These are phyloP conservation scores for Miniopterus natalensis DNA, from an alignment of 2,113 vertebrate genomes.

Conservation along the genomic window DNA sequence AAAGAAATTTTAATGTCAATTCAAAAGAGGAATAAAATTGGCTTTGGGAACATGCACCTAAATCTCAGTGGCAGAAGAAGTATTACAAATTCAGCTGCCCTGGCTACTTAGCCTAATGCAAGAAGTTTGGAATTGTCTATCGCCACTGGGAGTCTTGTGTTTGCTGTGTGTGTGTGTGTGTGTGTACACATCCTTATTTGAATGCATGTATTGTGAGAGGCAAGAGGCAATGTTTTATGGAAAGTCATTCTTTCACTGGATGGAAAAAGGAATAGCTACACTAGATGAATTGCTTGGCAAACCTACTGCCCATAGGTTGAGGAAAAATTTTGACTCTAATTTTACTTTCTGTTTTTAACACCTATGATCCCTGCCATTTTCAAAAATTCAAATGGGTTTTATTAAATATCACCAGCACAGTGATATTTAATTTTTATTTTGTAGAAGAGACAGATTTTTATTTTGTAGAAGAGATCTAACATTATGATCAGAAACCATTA, in stretches of 20 bases:
- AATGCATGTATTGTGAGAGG: neutral
- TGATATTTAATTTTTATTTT: too few relatives aligned
- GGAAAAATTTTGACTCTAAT: neutral
- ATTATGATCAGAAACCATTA: neutral
- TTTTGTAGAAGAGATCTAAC: slow-evolving; percentile 10
- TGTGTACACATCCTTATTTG: neutral
- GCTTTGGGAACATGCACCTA: neutral
- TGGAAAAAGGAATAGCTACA: neutral
- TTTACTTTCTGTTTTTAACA: slow-evolving; percentile 19
- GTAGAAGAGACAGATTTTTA: neutral
- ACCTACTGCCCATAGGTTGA: neutral
- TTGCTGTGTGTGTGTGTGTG: neutral
- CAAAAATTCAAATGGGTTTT: neutral
- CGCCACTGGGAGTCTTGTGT: neutral
- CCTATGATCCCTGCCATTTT: neutral
- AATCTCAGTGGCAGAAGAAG: neutral
- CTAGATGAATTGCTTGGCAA: neutral
- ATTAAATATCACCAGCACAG: neutral
- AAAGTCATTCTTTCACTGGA: neutral
- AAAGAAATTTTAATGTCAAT: slow-evolving; percentile 35
- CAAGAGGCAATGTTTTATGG: neutral
- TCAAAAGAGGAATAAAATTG: slow-evolving; percentile 25
- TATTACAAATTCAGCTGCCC: neutral
- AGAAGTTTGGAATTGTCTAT: neutral
- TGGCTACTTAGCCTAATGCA: neutral